phyloP scores from a whole-genome alignment of 1,140 invertebrate species.

The Ceratosolen solmsi region DNA sequence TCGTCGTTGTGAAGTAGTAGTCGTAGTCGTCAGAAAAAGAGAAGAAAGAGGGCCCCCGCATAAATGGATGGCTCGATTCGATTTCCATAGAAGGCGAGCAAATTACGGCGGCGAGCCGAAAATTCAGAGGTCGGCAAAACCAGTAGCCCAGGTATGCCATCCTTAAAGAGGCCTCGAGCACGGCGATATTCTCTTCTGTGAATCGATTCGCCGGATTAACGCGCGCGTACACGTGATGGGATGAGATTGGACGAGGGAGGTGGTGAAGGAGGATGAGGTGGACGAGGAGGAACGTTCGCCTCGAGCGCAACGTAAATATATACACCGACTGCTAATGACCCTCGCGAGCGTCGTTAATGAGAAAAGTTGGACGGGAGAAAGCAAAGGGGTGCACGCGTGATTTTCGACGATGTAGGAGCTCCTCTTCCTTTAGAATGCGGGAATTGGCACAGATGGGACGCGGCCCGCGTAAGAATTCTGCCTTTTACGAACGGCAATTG shows the following conservation, averaged over 20 bases:
- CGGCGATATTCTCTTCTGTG: background rate
- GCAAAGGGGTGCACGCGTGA: too few species aligned
- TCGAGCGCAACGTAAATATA: background rate
- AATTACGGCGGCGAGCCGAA: background rate
- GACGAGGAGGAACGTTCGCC: background rate
- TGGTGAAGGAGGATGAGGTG: background rate
- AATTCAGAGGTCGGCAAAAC: slow-evolving; percentile 1
- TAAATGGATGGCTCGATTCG: background rate
- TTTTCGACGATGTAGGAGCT: too few species aligned
- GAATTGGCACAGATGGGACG: too few species aligned
- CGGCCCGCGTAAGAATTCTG: too few species aligned
- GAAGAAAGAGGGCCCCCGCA: background rate
- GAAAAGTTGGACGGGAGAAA: slow-evolving; percentile 32
- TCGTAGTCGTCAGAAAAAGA: background rate
- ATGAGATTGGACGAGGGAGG: too few species aligned
- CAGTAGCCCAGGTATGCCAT: slow-evolving; percentile 11
- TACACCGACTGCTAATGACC: slow-evolving; percentile 51
- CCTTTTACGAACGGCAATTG: too few species aligned
- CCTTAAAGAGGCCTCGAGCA: background rate
- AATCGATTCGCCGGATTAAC: slow-evolving; percentile 6
- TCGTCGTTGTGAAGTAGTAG: background rate
- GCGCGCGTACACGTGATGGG: background rate
- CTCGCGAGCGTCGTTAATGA: slow-evolving; percentile 43
- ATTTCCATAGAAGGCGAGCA: slow-evolving; percentile 12
- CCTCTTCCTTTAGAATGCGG: too few species aligned